Conservation (phyloP, 2,888 invertebrate species). For the Trachelus stipa region DNA sequence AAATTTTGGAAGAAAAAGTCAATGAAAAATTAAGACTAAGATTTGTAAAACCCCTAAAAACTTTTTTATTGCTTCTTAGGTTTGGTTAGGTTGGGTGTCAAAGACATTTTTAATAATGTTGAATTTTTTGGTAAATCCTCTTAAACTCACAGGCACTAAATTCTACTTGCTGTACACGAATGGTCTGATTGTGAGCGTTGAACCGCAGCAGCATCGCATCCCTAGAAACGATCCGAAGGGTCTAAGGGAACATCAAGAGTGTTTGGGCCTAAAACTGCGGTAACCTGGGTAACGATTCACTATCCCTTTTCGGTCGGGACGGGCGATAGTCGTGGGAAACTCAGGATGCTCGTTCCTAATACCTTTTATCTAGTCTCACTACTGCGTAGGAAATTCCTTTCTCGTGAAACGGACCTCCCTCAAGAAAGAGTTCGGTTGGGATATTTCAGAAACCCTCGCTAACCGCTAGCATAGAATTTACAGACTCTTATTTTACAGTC, state of each 20-base stretch:
- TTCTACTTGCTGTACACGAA: not conserved
- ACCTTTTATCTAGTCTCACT: constrained; percentile 41
- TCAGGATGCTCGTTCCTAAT: constrained; percentile 42
- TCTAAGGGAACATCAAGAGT: not conserved
- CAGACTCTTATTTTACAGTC: constrained; percentile 9
- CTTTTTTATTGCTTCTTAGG: not conserved
- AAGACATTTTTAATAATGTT: no score
- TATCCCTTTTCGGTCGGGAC: constrained; percentile 45
- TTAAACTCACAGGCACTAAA: not conserved
- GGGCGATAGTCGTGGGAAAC: constrained; percentile 50
- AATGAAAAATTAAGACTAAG: not conserved
- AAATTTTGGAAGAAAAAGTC: no score
- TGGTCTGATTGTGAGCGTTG: not conserved
- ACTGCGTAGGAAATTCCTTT: not conserved
- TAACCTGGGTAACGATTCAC: constrained; percentile 23
- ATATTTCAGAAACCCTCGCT: not conserved
- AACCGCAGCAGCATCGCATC: not conserved
- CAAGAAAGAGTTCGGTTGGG: not conserved
- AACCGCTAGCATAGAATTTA: not conserved
- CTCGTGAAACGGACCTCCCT: not conserved
- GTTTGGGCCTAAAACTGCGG: constrained; percentile 1
- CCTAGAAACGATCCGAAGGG: not conserved
- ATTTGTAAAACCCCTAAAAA: not conserved
- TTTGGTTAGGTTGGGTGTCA: not conserved
- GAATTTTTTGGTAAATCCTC: not conserved